These are phyloP conservation scores for Dasyprocta punctata DNA, from an alignment of 2,113 vertebrate genomes.

Conservation along the genomic window DNA sequence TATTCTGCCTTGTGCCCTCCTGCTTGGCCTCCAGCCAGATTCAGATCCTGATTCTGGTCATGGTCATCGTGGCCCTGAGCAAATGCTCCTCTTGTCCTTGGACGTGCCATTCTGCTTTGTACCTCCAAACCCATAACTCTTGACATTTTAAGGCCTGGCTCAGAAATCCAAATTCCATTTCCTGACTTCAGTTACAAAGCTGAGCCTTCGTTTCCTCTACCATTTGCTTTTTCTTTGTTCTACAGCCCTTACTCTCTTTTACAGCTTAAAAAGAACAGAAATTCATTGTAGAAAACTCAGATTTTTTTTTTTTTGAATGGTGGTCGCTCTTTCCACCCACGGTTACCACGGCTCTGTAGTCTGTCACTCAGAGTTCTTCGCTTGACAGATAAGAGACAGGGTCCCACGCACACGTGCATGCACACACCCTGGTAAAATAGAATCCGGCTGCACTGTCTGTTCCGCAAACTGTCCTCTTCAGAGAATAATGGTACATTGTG, in stretches of 20 bases:
- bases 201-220: background rate
- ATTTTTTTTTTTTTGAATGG: background rate
- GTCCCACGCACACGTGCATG: rapidly evolving
- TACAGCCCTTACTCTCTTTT: background rate
- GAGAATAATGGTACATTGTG: rapidly evolving
- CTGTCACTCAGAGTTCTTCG: background rate
- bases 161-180: background rate
- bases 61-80: background rate
- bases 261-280: background rate
- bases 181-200: background rate
- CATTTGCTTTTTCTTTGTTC: background rate
- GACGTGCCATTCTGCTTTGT: background rate
- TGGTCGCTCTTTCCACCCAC: rapidly evolving
- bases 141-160: background rate
- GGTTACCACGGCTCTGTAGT: background rate
- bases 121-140: background rate
- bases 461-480: background rate
- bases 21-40: rapidly evolving
- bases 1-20: background rate
- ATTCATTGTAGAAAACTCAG: background rate
- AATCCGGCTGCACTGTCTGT: rapidly evolving
- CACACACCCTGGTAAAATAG: background rate
- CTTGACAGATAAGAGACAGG: background rate
- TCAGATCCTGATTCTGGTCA: background rate
- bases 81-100: background rate